Evolutionary conservation across 1,140 invertebrate species (phyloP), one percentile per base, ranked within the genome.

Genomic region (Metopolophium dirhodum): DNA sequence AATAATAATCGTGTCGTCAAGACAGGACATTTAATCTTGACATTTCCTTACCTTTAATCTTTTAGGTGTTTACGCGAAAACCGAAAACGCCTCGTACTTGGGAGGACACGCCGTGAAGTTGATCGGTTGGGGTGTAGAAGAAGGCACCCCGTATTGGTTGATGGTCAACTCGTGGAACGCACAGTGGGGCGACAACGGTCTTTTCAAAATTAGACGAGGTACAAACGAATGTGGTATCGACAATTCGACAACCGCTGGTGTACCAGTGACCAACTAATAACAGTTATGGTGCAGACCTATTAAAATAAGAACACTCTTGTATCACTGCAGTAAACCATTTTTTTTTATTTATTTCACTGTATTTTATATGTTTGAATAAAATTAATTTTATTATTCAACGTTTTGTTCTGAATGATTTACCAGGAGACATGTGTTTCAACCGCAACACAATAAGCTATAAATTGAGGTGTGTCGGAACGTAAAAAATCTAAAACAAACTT

Each of bases 151-250:
- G 4, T 68, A 68, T n/a, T 68, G 61, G 61, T 68, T 95, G 88
- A 94, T 95, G 23, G 95, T 96, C 51, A 96, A 96, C 94, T 96
- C 96, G 90, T 97, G 96, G 96, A 96, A 96, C 22, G 94, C 94
- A 9, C 86, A 94, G 2, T 97, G 96, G 96, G 96, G 96, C 7
- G 96, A 97, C 95, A 96, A 96, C 95, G 98, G 98, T n/a, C 97
- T 96, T 95, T 99, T 99, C 96, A 98, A 98, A 95, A 99, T 99
- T 83, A 95, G 97, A 9, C 96, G 98, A 94, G 98, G 98, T 23
- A 95, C 96, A 93, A 96, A 99, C 95, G 97, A 96, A 95, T 96
- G 96, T 94, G 94, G 94, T 37, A 95, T 96, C 93, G 98, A 99
- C 95, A 96, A 96, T 94, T 95, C 96, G 47, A 97, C 98, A 93